These are phyloP conservation scores for Strigops habroptila DNA, from an alignment of 2,113 vertebrate species.

Conservation along the genomic window DNA sequence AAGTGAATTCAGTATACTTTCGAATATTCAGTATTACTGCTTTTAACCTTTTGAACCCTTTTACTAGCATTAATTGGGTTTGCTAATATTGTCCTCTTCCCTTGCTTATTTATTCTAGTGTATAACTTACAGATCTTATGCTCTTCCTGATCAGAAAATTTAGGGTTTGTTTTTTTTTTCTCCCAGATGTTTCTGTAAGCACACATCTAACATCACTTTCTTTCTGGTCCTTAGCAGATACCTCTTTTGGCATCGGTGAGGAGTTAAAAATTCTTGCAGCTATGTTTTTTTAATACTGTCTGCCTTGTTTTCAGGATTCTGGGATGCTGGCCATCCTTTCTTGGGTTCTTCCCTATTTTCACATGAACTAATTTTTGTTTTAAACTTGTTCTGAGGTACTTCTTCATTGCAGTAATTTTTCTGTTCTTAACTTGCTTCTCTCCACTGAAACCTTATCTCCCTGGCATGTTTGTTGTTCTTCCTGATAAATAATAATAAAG, in stretches of 20 bases:
- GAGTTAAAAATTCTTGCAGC: conserved; percentile 10
- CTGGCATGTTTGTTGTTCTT: not conserved
- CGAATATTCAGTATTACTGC: not conserved
- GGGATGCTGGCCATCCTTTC: conserved; percentile 19
- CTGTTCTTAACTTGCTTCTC: not conserved
- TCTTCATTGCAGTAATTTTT: conserved; percentile 9
- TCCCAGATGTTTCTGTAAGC: not conserved
- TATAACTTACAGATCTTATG: not conserved
- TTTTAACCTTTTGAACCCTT: not conserved
- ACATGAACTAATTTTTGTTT: conserved; percentile 35
- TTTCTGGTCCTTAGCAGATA: not conserved
- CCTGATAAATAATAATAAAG: not conserved
- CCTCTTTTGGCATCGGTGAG: not conserved
- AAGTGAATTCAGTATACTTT: not conserved
- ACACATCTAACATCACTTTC: not conserved
- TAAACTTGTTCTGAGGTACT: not conserved
- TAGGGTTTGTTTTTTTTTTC: not conserved
- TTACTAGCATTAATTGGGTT: not conserved
- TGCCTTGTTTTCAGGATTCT: conserved; percentile 17
- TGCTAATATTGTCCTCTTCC: not conserved
- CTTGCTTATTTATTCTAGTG: not conserved
- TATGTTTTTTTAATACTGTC: not conserved
- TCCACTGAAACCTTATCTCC: not conserved
- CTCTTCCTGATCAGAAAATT: not conserved
- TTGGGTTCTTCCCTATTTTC: conserved; percentile 20